Evolutionary conservation across 2,113 vertebrate genomes (phyloP).

Genomic region (Laticauda laticaudata): DNA sequence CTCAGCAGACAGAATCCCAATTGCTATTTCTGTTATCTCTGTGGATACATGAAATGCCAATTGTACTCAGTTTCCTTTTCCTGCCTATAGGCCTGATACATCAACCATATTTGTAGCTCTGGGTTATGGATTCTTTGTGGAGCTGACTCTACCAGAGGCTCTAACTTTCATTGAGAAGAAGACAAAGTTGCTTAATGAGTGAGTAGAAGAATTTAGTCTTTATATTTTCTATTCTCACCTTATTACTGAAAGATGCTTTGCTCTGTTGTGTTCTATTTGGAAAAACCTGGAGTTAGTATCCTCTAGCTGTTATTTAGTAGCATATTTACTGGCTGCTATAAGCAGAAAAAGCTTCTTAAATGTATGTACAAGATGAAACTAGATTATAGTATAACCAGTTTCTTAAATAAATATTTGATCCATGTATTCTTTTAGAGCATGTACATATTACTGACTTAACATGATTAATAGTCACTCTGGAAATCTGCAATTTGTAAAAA

Average conservation of each 20-base stretch:
- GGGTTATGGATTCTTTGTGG: slow-evolving; percentile 87
- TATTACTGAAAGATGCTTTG: neutral
- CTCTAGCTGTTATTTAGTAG: neutral
- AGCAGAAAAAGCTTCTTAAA: neutral
- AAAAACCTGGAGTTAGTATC: neutral
- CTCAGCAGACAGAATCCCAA: neutral
- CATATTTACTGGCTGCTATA: neutral
- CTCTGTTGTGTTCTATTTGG: neutral
- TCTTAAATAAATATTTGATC: neutral
- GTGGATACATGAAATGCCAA: too few relatives aligned
- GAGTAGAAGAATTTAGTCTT: slow-evolving; percentile 37
- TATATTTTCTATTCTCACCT: neutral
- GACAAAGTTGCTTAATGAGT: slow-evolving; percentile 82
- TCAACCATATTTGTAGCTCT: slow-evolving; percentile 83
- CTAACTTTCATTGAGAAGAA: slow-evolving; percentile 86
- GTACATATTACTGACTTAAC: neutral
- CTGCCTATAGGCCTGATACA: slow-evolving; percentile 73
- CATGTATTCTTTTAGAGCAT: neutral
- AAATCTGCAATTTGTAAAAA: neutral
- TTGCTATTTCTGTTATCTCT: neutral
- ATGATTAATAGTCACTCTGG: neutral
- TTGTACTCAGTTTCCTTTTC: neutral
- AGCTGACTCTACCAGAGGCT: slow-evolving; percentile 82
- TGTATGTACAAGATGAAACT: neutral
- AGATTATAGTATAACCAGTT: neutral